Base-by-base conservation (phyloP, 1,140 invertebrate genomes). In the Rhagoletis zephyria region DNA sequence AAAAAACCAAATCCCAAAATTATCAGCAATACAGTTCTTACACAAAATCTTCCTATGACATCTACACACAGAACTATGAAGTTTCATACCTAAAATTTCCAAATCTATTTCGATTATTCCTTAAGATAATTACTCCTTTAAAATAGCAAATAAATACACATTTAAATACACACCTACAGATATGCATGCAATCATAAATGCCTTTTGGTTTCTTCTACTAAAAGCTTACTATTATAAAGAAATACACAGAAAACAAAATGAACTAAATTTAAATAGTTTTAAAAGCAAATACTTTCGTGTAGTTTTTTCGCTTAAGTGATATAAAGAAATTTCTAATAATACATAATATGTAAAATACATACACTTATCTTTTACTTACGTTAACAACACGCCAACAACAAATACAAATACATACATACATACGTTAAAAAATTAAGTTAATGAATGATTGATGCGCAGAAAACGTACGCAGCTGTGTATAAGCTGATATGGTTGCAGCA, bases 281-380 rank as follows among this genome's bases (percentile, higher is more conserved):
- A 48, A 19, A 77, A 77, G 6, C 48, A 77, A n/a, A 4, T 77
- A 51, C n/a, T 51, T 77, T 77, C 16, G n/a, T n/a, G 10, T 70
- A 48, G 67, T 45, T 74, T 81, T 74, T 81, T 81, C 74, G 74
- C 74, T 81, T 81, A 81, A 81, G 48, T 81, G 48, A 81, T 81
- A 81, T 81, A 51, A 19, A 81, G n/a, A 81, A 19, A n/a, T 10
- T 48, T 74, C 2, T 30, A 67, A 67, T n/a, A 74, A 45, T 30
- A 77, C 5, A 77, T n/a, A 77, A 51, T n/a, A 64, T 40, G n/a
- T 67, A 67, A 56, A 56, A 56, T 56, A 56, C 51, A 30, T 9
- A 67, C 30, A 10, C 30, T 81, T 74, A 74, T 74, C 6, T 19
- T 81, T 30, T 81, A 81, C 5, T 45, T 19, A 81, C 19, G 42